Evolutionary conservation across 2,113 vertebrate species (phyloP).

Genomic region (Poeciliopsis occidentalis): DNA sequence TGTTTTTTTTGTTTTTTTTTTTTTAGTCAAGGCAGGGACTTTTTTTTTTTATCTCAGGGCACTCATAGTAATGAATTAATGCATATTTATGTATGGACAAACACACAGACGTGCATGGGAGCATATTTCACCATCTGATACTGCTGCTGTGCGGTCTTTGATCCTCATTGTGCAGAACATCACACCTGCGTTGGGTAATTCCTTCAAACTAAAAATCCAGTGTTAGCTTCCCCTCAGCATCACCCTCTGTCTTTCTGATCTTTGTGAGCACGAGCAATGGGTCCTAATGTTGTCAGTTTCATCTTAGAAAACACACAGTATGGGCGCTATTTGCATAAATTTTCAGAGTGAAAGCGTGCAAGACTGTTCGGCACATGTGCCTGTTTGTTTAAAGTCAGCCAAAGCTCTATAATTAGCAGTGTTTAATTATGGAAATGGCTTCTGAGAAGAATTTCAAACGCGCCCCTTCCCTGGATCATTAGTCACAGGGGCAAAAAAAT

Average conservation of each 20-base stretch:
- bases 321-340: constrained; percentile 85
- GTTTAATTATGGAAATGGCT: constrained; percentile 99
- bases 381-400: constrained; percentile 93
- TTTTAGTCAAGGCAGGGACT: constrained; percentile 44
- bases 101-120: constrained; percentile 40
- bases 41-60: constrained; percentile 40
- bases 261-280: constrained; percentile 76
- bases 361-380: constrained; percentile 81
- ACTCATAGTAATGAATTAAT: constrained; percentile 71
- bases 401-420: constrained; percentile 95
- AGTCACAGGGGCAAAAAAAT: constrained; percentile 91
- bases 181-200: constrained; percentile 57
- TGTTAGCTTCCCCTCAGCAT: constrained; percentile 39
- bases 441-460: constrained; percentile 93
- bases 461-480: constrained; percentile 94
- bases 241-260: constrained; percentile 72
- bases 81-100: constrained; percentile 64
- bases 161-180: constrained; percentile 52
- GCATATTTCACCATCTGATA: constrained; percentile 59
- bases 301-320: constrained; percentile 81
- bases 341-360: constrained; percentile 86
- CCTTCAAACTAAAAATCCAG: constrained; percentile 43
- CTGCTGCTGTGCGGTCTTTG: constrained; percentile 43
- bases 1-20: too few species aligned
- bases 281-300: constrained; percentile 80